A percentile compares a stretch with the other conserved stretches of the same genome.
phyloP scores from a whole-genome alignment of 2,888 invertebrate species.

The Nycteola revayana region DNA sequence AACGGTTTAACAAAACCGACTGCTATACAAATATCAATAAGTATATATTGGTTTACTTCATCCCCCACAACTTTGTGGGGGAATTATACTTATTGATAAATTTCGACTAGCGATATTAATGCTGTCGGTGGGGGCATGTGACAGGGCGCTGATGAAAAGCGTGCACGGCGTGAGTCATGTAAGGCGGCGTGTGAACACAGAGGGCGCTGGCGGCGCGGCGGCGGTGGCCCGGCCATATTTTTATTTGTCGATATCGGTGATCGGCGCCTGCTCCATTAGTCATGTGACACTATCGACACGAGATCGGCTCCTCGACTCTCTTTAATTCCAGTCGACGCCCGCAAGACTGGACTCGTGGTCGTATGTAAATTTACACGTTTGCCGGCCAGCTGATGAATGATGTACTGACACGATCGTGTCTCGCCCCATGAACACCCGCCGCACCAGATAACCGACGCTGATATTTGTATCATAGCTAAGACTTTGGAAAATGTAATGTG shows the following conservation, averaged over 20 bases:
- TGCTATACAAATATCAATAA: too few species aligned
- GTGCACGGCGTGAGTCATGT: conserved; percentile 8
- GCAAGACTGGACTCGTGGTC: conserved; percentile 54
- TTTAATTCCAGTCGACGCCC: conserved; percentile 69
- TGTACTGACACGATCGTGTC: conserved; percentile 54
- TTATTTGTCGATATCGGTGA: conserved; percentile 77
- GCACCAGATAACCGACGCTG: conserved; percentile 25
- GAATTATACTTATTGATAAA: too few species aligned
- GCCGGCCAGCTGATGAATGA: conserved; percentile 68
- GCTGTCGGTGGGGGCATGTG: too few species aligned
- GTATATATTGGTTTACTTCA: too few species aligned
- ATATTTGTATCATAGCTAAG: conserved; percentile 17
- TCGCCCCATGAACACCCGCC: conserved; percentile 13
- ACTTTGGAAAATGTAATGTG: conserved; percentile 23
- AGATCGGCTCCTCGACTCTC: conserved; percentile 68
- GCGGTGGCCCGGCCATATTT: conserved; percentile 62
- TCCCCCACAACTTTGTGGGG: too few species aligned
- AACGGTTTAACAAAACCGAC: too few species aligned
- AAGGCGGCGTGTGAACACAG: conserved; percentile 23
- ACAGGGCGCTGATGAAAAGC: conserved; percentile 11
- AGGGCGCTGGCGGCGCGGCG: conserved; percentile 31
- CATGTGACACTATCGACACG: conserved; percentile 79
- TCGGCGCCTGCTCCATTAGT: conserved; percentile 81
- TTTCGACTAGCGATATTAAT: too few species aligned
- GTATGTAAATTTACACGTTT: conserved; percentile 68